Evolutionary conservation across 1,140 invertebrate genomes (phyloP).

Genomic region (Drosophila sp.): DNA sequence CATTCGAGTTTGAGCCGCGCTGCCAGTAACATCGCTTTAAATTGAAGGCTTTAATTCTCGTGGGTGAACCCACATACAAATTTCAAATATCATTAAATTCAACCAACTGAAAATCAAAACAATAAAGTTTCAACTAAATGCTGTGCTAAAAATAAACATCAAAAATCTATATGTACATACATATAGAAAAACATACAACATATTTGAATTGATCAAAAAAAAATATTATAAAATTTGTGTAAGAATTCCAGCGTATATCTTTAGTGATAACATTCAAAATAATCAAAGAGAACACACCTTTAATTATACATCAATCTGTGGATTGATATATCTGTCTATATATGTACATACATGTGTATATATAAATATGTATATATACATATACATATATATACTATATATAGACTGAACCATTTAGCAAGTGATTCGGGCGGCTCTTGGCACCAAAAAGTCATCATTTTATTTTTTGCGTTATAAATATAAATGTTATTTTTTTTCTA

Average conservation of each 20-base stretch:
- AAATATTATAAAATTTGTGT: neutral
- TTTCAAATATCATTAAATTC: neutral
- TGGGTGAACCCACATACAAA: neutral
- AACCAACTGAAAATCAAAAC: slow-evolving; percentile 4
- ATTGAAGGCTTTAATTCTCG: slow-evolving; percentile 11
- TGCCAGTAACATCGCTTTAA: slow-evolving; percentile 46
- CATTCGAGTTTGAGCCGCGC: slow-evolving; percentile 68
- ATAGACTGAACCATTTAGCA: slow-evolving; percentile 60
- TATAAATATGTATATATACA: neutral
- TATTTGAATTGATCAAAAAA: neutral
- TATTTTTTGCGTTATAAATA: slow-evolving; percentile 57
- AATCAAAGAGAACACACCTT: slow-evolving; percentile 37
- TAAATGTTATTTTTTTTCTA: slow-evolving; percentile 42
- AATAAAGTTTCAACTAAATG: slow-evolving; percentile 16
- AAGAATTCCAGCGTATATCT: neutral
- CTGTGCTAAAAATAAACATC: slow-evolving; percentile 50
- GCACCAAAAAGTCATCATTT: slow-evolving; percentile 40
- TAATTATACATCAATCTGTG: slow-evolving; percentile 9
- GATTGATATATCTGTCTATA: slow-evolving; percentile 1
- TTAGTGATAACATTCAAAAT: slow-evolving; percentile 9
- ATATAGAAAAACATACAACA: neutral
- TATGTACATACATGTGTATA: slow-evolving; percentile 2
- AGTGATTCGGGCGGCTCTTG: slow-evolving; percentile 69
- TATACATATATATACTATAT: slow-evolving; percentile 14
- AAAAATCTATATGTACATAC: slow-evolving; percentile 41